Conservation (phyloP, 1,140 invertebrate genomes). For the Akabosia matsudoensis region DNA sequence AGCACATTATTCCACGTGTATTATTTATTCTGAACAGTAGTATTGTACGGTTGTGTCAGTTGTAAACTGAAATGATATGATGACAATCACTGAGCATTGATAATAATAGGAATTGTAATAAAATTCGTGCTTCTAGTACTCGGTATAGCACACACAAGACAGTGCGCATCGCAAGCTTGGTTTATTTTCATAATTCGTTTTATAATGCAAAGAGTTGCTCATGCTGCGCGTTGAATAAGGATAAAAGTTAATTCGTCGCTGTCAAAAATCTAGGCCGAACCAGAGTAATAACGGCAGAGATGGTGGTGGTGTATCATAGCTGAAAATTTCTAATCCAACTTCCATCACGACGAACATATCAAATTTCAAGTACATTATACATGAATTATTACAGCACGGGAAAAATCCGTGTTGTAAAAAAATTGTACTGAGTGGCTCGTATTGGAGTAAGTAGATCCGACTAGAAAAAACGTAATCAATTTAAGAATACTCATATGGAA, state of each 20-base stretch:
- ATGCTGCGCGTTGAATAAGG: neutral
- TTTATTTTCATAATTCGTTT: neutral
- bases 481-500: too few relatives aligned
- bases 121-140: neutral
- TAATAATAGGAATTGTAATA: neutral
- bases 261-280: neutral
- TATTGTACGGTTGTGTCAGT: neutral
- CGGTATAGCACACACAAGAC: neutral
- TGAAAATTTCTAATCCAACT: neutral
- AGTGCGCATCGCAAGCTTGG: neutral
- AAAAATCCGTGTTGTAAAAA: neutral
- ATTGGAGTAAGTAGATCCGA: too few relatives aligned
- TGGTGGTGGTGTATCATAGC: too few relatives aligned
- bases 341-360: conserved; percentile 15
- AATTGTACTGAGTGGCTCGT: too few relatives aligned
- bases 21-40: neutral
- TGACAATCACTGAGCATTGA: neutral
- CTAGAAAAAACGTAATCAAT: too few relatives aligned
- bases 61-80: neutral
- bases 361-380: conserved; percentile 17
- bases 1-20: too few relatives aligned
- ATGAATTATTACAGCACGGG: conserved; percentile 1
- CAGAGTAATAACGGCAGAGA: neutral
- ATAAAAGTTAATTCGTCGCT: conserved; percentile 1
- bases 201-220: neutral